These are phyloP conservation scores for Saccopteryx bilineata DNA, from an alignment of 2,113 vertebrate genomes.

Conservation along the genomic window DNA sequence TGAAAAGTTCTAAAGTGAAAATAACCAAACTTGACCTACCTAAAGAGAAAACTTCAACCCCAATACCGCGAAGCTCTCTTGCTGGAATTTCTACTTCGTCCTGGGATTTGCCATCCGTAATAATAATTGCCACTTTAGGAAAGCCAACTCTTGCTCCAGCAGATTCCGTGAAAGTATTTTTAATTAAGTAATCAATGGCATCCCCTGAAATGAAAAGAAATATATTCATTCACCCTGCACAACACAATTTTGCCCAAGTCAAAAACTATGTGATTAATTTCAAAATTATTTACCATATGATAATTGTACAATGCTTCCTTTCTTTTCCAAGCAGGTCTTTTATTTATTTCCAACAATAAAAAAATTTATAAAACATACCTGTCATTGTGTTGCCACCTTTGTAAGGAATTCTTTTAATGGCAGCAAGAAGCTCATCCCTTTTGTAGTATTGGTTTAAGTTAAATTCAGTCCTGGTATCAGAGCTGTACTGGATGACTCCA, in stretches of 20 bases:
- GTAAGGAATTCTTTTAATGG: constrained; percentile 93
- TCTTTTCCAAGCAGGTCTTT: background rate
- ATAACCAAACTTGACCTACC: constrained; percentile 87
- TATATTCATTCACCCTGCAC: background rate
- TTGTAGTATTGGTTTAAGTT: constrained; percentile 91
- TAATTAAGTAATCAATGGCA: constrained; percentile 93
- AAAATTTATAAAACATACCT: constrained; percentile 86
- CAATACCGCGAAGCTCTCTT: constrained; percentile 91
- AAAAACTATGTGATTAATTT: background rate
- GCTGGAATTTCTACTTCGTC: constrained; percentile 93
- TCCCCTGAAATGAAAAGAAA: constrained; percentile 88
- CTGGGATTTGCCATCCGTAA: constrained; percentile 95
- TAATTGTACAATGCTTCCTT: background rate
- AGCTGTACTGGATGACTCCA: constrained; percentile 95
- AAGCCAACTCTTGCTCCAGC: constrained; percentile 93
- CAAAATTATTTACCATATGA: background rate
- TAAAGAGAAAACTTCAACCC: constrained; percentile 97
- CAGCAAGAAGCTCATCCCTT: constrained; percentile 91
- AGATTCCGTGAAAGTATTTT: constrained; percentile 91
- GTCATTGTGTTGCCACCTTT: constrained; percentile 96
- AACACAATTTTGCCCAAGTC: background rate
- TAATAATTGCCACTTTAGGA: constrained; percentile 95
- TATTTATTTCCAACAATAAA: background rate
- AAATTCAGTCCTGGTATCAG: constrained; percentile 93
- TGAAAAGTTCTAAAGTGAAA: background rate